phyloP scores from a whole-genome alignment of 1,140 invertebrate genomes.

The Ephestia elutella region DNA sequence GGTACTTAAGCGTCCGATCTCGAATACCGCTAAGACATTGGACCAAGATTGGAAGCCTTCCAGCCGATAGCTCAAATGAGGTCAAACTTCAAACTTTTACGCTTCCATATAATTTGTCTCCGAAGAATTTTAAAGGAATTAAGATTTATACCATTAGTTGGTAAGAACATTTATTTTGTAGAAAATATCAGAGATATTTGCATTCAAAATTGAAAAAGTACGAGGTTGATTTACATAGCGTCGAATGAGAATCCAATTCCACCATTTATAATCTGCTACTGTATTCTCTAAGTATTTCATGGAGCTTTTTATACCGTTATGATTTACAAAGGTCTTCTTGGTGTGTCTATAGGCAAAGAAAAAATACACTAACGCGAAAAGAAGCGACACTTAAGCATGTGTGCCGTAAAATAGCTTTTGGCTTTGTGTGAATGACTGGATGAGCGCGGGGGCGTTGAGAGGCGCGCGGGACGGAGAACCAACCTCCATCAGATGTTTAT shows the following conservation, averaged over 20 bases:
- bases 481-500: too few species aligned
- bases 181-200: background rate
- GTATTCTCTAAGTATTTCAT: background rate
- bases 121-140: background rate
- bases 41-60: constrained; percentile 43
- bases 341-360: too few species aligned
- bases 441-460: too few species aligned
- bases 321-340: too few species aligned
- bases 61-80: constrained; percentile 46
- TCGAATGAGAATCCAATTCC: background rate
- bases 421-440: too few species aligned
- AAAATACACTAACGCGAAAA: too few species aligned
- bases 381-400: too few species aligned
- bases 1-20: constrained; percentile 23
- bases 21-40: constrained; percentile 36
- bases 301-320: too few species aligned
- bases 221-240: background rate
- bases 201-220: constrained; percentile 1
- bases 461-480: too few species aligned
- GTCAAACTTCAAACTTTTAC: constrained; percentile 39
- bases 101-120: constrained; percentile 23
- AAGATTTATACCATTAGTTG: constrained; percentile 1
- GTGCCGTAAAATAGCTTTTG: too few species aligned
- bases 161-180: background rate
- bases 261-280: background rate